A percentile compares a stretch with the other conserved stretches of the same genome.
These are phyloP conservation scores for Empidonax alnorum DNA, from an alignment of 2,113 vertebrate genomes.

Conservation along the genomic window DNA sequence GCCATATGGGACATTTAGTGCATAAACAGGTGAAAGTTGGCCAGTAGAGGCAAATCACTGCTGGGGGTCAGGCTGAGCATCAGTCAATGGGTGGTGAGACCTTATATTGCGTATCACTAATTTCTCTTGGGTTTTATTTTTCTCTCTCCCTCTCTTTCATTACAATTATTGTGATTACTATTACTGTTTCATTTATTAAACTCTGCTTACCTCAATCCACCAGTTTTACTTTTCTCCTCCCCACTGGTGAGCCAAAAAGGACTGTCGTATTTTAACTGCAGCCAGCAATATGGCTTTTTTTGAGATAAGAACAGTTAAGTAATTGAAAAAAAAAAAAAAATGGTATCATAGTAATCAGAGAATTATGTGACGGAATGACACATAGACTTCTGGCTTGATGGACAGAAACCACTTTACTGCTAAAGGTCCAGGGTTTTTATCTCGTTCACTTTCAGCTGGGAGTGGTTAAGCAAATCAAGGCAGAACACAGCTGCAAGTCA, in stretches of 20 bases:
- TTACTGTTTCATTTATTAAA: background rate
- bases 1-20: background rate
- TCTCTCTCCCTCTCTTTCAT: background rate
- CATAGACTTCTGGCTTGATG: too few species aligned
- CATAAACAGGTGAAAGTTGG: too few species aligned
- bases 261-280: background rate
- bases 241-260: background rate
- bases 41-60: accelerated
- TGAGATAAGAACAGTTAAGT: background rate
- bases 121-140: background rate
- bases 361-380: background rate
- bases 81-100: background rate
- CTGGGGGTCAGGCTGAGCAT: background rate
- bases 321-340: background rate
- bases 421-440: too few species aligned
- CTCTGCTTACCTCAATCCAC: background rate
- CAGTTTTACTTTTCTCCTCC: background rate
- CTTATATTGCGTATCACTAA: background rate
- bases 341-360: background rate
- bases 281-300: background rate
- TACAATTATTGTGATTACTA: background rate
- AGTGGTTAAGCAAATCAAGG: too few species aligned
- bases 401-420: too few species aligned
- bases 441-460: too few species aligned
- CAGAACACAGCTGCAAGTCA: too few species aligned